Percentiles rank a stretch among this genome's conserved stretches.
These are phyloP conservation scores for Geopemphigus sp. DNA, from an alignment of 1,140 invertebrate species.

Conservation along the genomic window DNA sequence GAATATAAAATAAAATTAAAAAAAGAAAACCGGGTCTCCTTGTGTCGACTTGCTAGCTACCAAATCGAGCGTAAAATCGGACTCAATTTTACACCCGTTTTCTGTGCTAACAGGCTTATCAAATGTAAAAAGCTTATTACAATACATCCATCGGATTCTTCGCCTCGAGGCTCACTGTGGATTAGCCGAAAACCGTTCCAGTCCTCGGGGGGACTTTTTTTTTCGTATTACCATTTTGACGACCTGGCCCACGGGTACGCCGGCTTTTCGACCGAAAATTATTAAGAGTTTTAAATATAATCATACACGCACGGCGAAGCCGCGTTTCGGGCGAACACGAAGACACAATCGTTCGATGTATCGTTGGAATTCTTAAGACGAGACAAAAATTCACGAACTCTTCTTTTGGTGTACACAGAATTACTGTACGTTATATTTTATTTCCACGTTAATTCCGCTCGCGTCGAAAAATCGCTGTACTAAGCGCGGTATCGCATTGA, in stretches of 20 bases:
- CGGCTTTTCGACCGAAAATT: conserved; percentile 12
- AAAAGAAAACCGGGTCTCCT: not conserved
- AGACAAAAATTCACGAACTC: no score
- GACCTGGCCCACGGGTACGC: no score
- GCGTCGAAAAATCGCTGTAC: no score
- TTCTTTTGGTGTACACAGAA: no score
- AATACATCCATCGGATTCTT: conserved; percentile 28
- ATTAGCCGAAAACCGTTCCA: conserved; percentile 23
- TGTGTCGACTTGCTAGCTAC: conserved; percentile 26
- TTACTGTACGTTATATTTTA: no score
- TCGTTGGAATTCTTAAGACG: no score
- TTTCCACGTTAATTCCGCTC: no score
- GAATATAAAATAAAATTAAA: conserved; percentile 40
- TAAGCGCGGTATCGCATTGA: no score
- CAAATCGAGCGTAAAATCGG: conserved; percentile 47
- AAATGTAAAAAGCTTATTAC: conserved; percentile 46
- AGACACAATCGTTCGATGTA: no score
- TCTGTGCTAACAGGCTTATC: conserved; percentile 44
- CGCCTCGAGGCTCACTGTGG: conserved; percentile 14
- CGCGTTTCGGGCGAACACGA: no score
- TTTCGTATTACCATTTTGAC: not conserved
- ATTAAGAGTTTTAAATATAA: no score
- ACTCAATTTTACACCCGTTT: conserved; percentile 33
- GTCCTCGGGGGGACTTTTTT: conserved; percentile 11
- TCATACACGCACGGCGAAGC: no score